Conservation (phyloP, 2,888 invertebrate species). For the Microplitis deprimator region DNA sequence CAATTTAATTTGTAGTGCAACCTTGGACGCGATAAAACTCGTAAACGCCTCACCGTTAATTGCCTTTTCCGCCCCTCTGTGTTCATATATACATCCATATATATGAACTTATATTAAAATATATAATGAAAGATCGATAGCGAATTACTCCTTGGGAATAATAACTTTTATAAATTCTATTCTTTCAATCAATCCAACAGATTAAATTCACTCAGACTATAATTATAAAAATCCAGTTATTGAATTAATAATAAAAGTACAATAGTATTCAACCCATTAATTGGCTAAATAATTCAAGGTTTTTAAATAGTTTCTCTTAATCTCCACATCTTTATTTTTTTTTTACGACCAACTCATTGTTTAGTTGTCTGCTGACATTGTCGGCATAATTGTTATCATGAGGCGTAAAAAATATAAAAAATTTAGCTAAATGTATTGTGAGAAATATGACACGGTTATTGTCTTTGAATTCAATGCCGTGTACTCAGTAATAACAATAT, state of each 20-base stretch:
- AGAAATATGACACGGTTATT: slow-evolving; percentile 61
- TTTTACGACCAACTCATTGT: not conserved
- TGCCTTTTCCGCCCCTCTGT: slow-evolving; percentile 50
- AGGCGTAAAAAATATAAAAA: slow-evolving; percentile 25
- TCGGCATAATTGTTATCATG: slow-evolving; percentile 11
- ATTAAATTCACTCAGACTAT: not conserved
- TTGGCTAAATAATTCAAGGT: not conserved
- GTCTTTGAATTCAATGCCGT: slow-evolving; percentile 54
- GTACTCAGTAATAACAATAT: slow-evolving; percentile 4
- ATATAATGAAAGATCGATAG: slow-evolving; percentile 16
- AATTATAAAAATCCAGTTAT: not conserved
- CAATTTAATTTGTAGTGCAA: slow-evolving; percentile 61
- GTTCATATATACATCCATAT: slow-evolving; percentile 21
- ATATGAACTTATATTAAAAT: slow-evolving; percentile 8
- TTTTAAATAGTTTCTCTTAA: not conserved
- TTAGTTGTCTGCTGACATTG: slow-evolving; percentile 14
- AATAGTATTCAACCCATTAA: not conserved
- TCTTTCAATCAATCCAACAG: not conserved
- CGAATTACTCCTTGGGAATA: slow-evolving; percentile 2
- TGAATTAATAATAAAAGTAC: not conserved
- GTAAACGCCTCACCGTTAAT: slow-evolving; percentile 54
- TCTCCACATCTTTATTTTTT: not conserved
- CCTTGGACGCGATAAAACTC: slow-evolving; percentile 56
- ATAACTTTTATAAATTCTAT: not conserved
- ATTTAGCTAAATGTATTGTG: slow-evolving; percentile 55